Base-by-base conservation (phyloP, 2,113 vertebrate species). In the Coregonus clupeaformis region DNA sequence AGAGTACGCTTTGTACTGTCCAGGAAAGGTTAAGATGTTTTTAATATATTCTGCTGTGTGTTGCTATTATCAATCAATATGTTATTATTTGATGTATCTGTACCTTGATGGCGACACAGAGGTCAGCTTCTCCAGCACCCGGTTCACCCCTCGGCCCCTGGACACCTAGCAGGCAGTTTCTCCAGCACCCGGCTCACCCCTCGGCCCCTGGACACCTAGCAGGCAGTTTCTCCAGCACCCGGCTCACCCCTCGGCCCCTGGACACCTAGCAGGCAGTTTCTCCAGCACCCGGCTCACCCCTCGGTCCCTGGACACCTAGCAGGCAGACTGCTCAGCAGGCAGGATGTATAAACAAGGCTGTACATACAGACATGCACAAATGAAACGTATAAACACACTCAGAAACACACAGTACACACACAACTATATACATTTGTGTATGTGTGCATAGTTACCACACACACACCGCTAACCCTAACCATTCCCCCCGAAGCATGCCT, bases 81-180 rank as follows among this genome's bases (percentile, higher is more conserved):
- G 49, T 52, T 18, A 52, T 52, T 52, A 18, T 16, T 14, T 14
- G 49, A 52, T 52, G 49, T 52, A 18, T 18, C 0, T 0, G 63
- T 30, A 94, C 92, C 94, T 94, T 91, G 1, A 94, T 86, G 70
- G 93, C 92, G 69, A 92, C 93, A 24, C 91, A 91, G 1, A 94
- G 57, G 52, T n/a, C n/a, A n/a, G 86, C 72, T 93, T 95, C 24
- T 81, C 70, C 79, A 93, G 78, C 22, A 93, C 90, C 85, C 85
- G 89, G 55, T 84, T 82, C 74, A 91, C 78, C 0, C 80, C 88
- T 14, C 0, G 72, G 71, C 91, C 91, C 78, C 62, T 88, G 81
- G 89, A 91, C 75, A 91, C 86, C n/a, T 88, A 25, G 79, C 73
- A 0, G 93, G 82, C 20, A 94, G 90, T 72, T 93, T 95, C 24